Base-by-base conservation (phyloP, 1,140 invertebrate genomes). In the Caenorhabditis inopinata region DNA sequence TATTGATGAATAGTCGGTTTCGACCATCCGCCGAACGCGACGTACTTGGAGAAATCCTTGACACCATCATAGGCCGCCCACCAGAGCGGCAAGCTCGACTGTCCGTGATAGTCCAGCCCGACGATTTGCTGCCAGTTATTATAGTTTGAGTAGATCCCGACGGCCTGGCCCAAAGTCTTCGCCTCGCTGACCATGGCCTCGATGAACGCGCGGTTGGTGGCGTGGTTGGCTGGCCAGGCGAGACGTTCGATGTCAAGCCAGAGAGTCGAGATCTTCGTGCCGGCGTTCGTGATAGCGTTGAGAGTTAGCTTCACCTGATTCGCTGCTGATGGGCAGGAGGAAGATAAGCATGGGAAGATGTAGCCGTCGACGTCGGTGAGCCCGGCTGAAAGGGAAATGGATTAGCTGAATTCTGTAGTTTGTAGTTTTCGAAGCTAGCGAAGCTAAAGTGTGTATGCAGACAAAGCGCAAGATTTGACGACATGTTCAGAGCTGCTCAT, bases 221-320 rank as follows among this genome's bases (percentile, higher is more conserved):
- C 45, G 18, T 83, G 47, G 45, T 78, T 76, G 18, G 80, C 68
- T 35, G 82, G 80, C 82, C 82, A 83, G 1, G 38, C 74, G 27
- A 82, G 76, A 49, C 47, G 74, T 58, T 83, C 82, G 16, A 83
- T 77, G 29, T 81, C 79, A 21, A 82, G 74, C 80, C 79, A 83
- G n/a, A 82, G 74, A 14, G 46, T 82, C 2, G 82, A 82, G 27
- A 58, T 46, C 1, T 68, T 29, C 27, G 80, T 62, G 29, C 80
- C 80, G n/a, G 47, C 47, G 18, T 7, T 14, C 21, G 68, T 46
- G 18, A 83, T 25, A n/a, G 51, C 48, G 79, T 83, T 47, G 74
- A 83, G 11, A n/a, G 74, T 53, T 14, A 25, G 21, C 27, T 81
- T 45, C 4, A 83, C 80, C 62, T 83, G 82, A 35, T 46, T 76